Evolutionary conservation across 1,140 invertebrate species (phyloP), one percentile per base, ranked within the genome.

Genomic region (Archivesica marissinica): DNA sequence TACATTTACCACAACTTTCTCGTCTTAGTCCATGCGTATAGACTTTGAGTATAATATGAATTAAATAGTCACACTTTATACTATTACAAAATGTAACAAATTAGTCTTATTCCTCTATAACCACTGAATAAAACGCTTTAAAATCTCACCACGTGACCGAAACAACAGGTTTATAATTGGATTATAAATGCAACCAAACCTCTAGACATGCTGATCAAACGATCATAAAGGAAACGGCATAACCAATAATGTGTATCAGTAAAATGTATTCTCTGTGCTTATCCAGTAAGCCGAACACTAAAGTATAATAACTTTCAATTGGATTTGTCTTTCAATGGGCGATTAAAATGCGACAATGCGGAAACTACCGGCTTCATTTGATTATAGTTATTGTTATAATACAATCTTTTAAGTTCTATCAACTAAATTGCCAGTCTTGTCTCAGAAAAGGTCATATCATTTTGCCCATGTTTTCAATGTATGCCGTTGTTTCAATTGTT

Each of bases 331-430:
- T 64, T 4, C 38, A 25, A 64, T 17, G 9, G n/a, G 13, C 9
- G 30, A 64, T 35, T 64, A 2, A 64, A 64, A 64, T 15, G 59
- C 59, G 59, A 33, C 59, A 64, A 64, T 35, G 59, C 59, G 59
- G 59, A 64, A 33, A 64, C 59, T 25, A 6, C 30, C 13, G 20
- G 20, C 7, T 35, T 64, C 59, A 13, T 64, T 17, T 35, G 30
- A 64, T 64, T 64, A 35, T 64, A 35, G 59, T 64, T n/a, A n/a
- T n/a, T 25, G 59, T 64, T 64, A 64, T 35, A 35, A 35, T 64
- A 25, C 28, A 64, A 64, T 64, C n/a, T n/a, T 64, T 33, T 35
- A 35, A 20, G 13, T 35, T n/a, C 25, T 25, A 7, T 2, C 25
- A 35, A 28, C 30, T 35, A n/a, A n/a, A n/a, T n/a, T n/a, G n/a